These are phyloP conservation scores for Choloepus didactylus DNA, from an alignment of 2,797 vertebrate genomes.

Conservation along the genomic window DNA sequence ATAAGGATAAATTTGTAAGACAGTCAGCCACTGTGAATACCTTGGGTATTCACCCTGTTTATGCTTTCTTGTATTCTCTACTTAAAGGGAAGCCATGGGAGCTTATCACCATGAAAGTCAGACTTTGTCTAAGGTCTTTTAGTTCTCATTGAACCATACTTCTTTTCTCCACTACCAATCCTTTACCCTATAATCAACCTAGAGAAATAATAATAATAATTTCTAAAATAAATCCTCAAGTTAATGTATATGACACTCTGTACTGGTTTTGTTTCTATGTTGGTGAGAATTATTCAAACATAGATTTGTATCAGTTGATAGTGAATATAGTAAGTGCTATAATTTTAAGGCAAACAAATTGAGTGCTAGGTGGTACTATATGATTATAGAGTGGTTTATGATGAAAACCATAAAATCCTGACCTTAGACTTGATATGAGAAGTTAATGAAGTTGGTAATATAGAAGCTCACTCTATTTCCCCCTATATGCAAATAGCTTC, in stretches of 20 bases:
- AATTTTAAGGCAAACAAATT: background rate
- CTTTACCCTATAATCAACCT: background rate
- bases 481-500: background rate
- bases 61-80: background rate
- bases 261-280: background rate
- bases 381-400: background rate
- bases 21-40: background rate
- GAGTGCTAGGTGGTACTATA: background rate
- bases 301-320: background rate
- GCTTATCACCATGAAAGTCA: background rate
- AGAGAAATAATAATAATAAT: background rate
- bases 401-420: constrained; percentile 26
- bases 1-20: background rate
- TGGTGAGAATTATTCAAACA: background rate
- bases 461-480: background rate
- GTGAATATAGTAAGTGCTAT: background rate
- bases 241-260: background rate
- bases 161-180: background rate
- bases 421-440: background rate
- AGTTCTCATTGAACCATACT: background rate
- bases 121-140: background rate
- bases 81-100: background rate
- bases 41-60: background rate
- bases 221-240: background rate
- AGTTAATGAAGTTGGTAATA: background rate